Base-by-base conservation (phyloP, 2,888 invertebrate genomes). In the Leptothorax acervorum region DNA sequence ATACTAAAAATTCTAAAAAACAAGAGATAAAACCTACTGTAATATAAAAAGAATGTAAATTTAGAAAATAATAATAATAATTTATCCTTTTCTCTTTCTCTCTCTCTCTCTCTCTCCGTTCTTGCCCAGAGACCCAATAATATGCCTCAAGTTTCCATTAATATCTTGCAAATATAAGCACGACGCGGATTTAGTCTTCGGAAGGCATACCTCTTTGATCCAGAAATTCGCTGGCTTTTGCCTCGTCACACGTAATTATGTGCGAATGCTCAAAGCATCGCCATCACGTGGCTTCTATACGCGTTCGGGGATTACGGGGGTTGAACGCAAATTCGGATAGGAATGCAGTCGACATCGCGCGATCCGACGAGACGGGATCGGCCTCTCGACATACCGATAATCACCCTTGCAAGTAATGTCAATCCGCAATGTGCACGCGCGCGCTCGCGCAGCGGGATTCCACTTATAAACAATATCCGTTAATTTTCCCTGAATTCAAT, bases 381-480 rank as follows among this genome's bases (percentile, higher is more conserved):
- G 63, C 68, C 68, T n/a, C 66, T 62, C 84, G 57, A 84, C 84
- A 84, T 73, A 53, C 79, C 74, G 68, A 79, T 84, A 85, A 85
- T 79, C 84, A 85, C 79, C 55, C 65, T 65, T 51, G 66, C 70
- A 83, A 83, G 78, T 76, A 81, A 79, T 81, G 85, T 83, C 85
- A 85, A 85, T 83, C 76, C 65, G 62, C 18, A 53, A 73, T 9
- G 51, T 55, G 63, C 35, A 48, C 18, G 78, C 15, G 78, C 31
- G 28, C 23, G 3, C 39, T 5, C 66, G 39, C 66, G 48, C 42
- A 23, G 45, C 60, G 51, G 82, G 82, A 84, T 85, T 51, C 74
- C 83, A 71, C 82, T 82, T 86, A 89, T 86, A 86, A 86, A 86
- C 86, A 85, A 86, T 86, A 85, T 86, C 86, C 86, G 83, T 83